phyloP scores from a whole-genome alignment of 2,797 vertebrate species.

The Peromyscus eremicus region DNA sequence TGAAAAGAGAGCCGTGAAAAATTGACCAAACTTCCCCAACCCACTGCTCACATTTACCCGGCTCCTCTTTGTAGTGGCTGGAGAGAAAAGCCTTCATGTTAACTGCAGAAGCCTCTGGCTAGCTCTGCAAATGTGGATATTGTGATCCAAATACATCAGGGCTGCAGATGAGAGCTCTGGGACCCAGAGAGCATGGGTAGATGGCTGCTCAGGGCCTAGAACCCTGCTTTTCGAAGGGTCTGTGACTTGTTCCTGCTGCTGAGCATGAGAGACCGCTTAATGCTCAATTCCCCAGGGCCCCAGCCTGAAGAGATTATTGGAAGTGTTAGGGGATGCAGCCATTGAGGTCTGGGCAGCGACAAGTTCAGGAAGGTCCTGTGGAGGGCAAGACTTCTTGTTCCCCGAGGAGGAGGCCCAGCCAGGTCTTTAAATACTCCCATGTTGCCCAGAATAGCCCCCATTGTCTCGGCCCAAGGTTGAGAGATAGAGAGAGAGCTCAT shows the following conservation, averaged over 20 bases:
- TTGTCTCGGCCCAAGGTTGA: constrained; percentile 74
- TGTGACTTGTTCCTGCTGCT: neutral
- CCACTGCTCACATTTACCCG: neutral
- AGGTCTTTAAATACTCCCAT: constrained; percentile 73
- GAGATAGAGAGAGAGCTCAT: neutral
- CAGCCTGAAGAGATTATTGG: neutral
- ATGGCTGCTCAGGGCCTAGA: neutral
- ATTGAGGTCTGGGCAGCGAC: constrained; percentile 45
- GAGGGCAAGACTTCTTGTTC: constrained; percentile 72
- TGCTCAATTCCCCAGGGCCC: neutral
- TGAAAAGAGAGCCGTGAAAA: neutral
- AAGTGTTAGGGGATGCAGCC: neutral
- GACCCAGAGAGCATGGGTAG: neutral
- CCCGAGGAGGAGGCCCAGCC: constrained; percentile 55
- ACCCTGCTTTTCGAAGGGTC: neutral
- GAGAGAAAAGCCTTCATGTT: neutral
- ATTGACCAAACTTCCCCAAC: neutral
- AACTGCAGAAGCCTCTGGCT: neutral
- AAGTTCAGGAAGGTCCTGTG: constrained; percentile 81
- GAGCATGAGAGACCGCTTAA: neutral
- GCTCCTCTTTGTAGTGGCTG: neutral
- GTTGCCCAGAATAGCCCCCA: constrained; percentile 79
- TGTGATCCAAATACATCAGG: neutral
- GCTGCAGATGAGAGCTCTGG: neutral
- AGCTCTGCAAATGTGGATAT: neutral